Evolutionary conservation across 2,797 vertebrate genomes (phyloP).

Genomic region (Pangasius sanitwongsei): DNA sequence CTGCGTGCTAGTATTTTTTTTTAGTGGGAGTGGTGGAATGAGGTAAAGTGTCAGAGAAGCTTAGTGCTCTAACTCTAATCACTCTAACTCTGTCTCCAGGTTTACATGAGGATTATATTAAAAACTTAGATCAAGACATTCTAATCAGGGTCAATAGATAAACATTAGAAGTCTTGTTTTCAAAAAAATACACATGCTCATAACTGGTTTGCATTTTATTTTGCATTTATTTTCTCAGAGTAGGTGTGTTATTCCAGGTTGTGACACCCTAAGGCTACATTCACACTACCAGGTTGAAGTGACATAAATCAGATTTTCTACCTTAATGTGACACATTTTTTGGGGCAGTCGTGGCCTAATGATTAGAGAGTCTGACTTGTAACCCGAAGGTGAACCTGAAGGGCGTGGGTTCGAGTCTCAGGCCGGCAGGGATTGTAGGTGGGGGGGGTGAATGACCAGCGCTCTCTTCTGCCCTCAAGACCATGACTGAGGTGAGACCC

Average conservation of each 20-base stretch:
- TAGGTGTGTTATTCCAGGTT: not conserved
- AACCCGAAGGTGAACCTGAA: no score
- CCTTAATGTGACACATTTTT: not conserved
- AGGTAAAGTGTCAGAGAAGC: conserved; percentile 15
- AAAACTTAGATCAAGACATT: not conserved
- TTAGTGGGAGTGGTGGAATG: conserved; percentile 15
- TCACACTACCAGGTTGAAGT: not conserved
- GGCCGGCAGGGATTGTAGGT: no score
- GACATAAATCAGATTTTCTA: not conserved
- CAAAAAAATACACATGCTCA: not conserved
- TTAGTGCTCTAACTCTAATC: not conserved
- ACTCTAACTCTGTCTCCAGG: not conserved
- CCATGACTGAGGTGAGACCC: no score
- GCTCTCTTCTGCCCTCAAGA: no score
- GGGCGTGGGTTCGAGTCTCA: no score
- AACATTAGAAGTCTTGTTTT: not conserved
- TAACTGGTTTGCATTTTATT: not conserved
- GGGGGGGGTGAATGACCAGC: no score
- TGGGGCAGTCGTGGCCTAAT: no score
- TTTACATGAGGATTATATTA: not conserved
- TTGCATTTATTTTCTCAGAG: not conserved
- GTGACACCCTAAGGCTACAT: not conserved
- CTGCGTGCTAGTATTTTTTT: conserved; percentile 10
- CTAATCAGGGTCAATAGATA: not conserved
- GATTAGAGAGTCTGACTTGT: no score